Percentiles rank a stretch among this genome's conserved stretches.
Conservation (phyloP, 2,113 vertebrate species). For the Pseudopipra pipra region DNA sequence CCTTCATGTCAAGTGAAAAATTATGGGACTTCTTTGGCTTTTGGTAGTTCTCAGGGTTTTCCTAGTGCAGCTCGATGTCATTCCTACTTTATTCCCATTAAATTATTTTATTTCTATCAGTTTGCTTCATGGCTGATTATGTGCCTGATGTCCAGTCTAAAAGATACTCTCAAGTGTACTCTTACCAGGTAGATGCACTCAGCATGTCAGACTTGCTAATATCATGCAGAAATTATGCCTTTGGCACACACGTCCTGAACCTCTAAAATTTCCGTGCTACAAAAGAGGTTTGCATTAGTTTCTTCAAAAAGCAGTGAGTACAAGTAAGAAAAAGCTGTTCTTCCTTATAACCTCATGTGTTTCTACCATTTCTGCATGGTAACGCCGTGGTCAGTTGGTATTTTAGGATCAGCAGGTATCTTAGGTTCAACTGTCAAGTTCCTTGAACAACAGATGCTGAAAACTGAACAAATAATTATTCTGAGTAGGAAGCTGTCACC, state of each 20-base stretch:
- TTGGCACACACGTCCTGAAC: background rate
- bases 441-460: background rate
- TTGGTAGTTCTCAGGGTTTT: background rate
- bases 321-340: background rate
- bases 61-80: background rate
- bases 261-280: background rate
- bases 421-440: background rate
- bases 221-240: background rate
- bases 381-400: background rate
- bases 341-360: background rate
- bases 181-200: background rate
- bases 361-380: background rate
- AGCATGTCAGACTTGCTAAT: background rate
- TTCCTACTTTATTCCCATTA: conserved; percentile 1
- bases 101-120: background rate
- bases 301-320: background rate
- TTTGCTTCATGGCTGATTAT: background rate
- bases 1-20: background rate
- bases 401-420: background rate
- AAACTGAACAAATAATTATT: background rate
- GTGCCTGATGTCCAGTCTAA: conserved; percentile 6
- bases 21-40: background rate
- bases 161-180: conserved; percentile 80
- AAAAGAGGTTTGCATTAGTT: background rate
- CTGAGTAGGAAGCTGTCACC: background rate